Conservation (phyloP, 2,888 invertebrate species). For the Drosophila merina region DNA sequence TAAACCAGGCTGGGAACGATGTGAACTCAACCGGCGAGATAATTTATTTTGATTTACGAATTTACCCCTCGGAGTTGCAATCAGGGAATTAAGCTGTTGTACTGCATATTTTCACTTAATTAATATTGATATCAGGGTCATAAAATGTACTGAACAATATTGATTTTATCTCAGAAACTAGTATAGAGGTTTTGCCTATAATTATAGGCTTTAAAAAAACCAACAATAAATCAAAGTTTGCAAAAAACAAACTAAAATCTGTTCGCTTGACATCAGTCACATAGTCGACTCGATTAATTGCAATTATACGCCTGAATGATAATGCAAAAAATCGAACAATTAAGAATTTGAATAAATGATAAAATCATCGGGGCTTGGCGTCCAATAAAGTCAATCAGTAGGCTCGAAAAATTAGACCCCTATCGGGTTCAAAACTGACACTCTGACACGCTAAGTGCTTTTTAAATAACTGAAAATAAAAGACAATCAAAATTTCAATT, state of each 20-base stretch:
- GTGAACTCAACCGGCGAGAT: slow-evolving; percentile 16
- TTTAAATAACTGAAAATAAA: slow-evolving; percentile 29
- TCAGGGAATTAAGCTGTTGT: slow-evolving; percentile 26
- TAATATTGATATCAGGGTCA: background rate
- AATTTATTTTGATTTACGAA: slow-evolving; percentile 42
- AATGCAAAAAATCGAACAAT: slow-evolving; percentile 21
- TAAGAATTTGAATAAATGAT: background rate
- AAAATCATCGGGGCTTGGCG: slow-evolving; percentile 3
- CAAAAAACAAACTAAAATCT: background rate
- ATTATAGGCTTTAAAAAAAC: background rate
- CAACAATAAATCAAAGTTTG: slow-evolving; percentile 6
- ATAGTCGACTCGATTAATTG: slow-evolving; percentile 20
- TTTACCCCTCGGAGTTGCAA: slow-evolving; percentile 1
- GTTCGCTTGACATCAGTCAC: background rate
- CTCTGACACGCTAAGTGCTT: slow-evolving; percentile 40
- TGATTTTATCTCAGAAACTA: background rate
- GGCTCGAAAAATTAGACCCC: slow-evolving; percentile 13
- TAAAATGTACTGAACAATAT: background rate
- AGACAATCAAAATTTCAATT: slow-evolving; percentile 52
- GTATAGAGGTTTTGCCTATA: background rate
- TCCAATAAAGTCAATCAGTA: slow-evolving; percentile 1
- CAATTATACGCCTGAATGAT: slow-evolving; percentile 6
- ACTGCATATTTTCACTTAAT: background rate
- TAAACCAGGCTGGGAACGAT: slow-evolving; percentile 39
- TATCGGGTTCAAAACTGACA: slow-evolving; percentile 19